phyloP scores from a whole-genome alignment of 2,113 vertebrate species.

The Parotia lawesii region DNA sequence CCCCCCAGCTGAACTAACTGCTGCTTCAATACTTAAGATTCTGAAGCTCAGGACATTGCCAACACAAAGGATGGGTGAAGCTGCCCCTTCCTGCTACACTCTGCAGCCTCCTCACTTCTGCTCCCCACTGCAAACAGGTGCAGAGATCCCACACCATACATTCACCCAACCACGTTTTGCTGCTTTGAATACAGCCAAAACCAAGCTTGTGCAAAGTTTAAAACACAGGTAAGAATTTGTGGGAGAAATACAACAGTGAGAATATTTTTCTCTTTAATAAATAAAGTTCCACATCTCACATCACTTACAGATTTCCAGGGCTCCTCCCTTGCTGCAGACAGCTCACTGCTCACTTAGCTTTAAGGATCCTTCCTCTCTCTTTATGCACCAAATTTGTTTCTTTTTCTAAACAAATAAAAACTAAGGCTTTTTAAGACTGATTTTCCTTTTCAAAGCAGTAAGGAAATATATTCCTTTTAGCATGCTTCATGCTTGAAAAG shows the following conservation, averaged over 20 bases:
- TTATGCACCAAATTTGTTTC: constrained; percentile 45
- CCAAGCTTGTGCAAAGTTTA: background rate
- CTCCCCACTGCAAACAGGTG: background rate
- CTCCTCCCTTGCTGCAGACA: constrained; percentile 42
- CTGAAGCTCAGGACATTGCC: background rate
- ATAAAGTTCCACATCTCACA: background rate
- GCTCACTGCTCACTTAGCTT: constrained; percentile 45
- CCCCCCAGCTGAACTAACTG: background rate
- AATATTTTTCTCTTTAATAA: constrained; percentile 25
- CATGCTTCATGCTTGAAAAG: constrained; percentile 75
- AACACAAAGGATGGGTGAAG: background rate
- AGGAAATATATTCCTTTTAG: constrained; percentile 76
- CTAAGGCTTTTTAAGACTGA: constrained; percentile 62
- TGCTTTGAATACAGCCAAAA: background rate
- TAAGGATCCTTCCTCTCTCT: constrained; percentile 27
- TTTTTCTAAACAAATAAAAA: constrained; percentile 70
- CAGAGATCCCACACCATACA: background rate
- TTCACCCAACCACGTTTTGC: rapidly evolving
- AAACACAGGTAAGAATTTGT: constrained; percentile 5
- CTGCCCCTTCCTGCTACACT: background rate
- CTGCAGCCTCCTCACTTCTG: background rate
- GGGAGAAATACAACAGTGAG: background rate
- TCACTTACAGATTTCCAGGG: background rate
- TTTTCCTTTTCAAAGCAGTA: constrained; percentile 63
- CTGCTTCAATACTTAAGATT: background rate